Evolutionary conservation across 2,888 invertebrate species (phyloP), one percentile per base, ranked within the genome.

Genomic region (Hypomecis atomaria): DNA sequence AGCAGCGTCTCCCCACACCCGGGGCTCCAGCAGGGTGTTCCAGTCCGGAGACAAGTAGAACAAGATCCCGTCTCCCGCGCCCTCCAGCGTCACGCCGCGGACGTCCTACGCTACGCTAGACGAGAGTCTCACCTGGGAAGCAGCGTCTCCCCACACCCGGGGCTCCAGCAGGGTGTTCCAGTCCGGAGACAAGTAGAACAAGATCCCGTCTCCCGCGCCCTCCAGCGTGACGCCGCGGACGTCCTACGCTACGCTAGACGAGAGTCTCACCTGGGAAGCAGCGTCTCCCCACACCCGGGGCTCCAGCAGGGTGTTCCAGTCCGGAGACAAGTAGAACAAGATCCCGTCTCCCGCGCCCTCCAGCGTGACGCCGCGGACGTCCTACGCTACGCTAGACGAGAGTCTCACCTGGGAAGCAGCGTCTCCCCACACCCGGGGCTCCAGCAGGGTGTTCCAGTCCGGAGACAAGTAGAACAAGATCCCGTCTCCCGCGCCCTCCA

Each of bases 1-100:
- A 0, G 96, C 96, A 0, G 97, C 97, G 71, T 96, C 96, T 4
- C 95, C 96, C 97, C 97, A 97, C 11, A 97, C 96, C 72, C 93
- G 88, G 0, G 95, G 94, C 10, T 95, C 92, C 4, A 90, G 74
- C 34, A 98, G 85, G 50, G 92, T 94, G 0, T 93, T 90, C 94
- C 97, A 96, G 49, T 95, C 90, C 0, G 97, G 97, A 5, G 92
- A 94, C 33, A 97, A 87, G 80, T 96, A 97, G 83, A 95, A 96
- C 36, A 93, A 66, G 37, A 97, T 94, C 0, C 97, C 97, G 2
- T 96, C 94, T 9, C 70, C 71, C 0, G 97, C 96, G 0, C 97
- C 97, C 0, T 94, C 94, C 53, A 95, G 75, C 0, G 95, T 95
- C 6, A 94, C 94, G 54, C 95, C 95, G 77, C 94, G 86, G 45